These are phyloP conservation scores for Uloborus plumipes DNA, from an alignment of 2,888 invertebrate genomes.

Conservation along the genomic window DNA sequence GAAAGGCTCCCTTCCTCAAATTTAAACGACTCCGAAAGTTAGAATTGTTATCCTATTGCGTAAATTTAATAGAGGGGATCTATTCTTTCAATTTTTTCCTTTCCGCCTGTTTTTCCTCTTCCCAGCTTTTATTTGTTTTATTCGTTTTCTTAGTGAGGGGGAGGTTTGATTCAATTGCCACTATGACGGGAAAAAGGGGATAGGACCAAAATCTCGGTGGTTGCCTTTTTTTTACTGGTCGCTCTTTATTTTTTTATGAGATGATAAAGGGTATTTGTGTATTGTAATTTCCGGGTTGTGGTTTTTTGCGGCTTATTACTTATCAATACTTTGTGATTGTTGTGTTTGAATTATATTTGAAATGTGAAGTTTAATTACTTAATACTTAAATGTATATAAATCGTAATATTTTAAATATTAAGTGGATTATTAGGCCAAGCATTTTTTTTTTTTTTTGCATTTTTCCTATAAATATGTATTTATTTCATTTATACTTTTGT, in stretches of 20 bases:
- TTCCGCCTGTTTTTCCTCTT: slow-evolving; percentile 2
- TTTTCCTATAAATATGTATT: no score
- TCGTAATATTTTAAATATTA: no score
- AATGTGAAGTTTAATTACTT: no score
- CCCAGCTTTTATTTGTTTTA: slow-evolving; percentile 50
- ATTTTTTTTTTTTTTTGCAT: no score
- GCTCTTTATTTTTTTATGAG: not conserved
- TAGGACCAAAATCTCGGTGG: slow-evolving; percentile 49
- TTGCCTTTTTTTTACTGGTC: slow-evolving; percentile 19
- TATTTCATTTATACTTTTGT: no score
- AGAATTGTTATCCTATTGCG: slow-evolving; percentile 57
- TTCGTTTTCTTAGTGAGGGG: slow-evolving; percentile 35
- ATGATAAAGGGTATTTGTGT: no score
- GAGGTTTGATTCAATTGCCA: slow-evolving; percentile 54
- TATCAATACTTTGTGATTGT: no score
- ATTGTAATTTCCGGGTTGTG: no score
- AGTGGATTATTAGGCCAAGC: no score
- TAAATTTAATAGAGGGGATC: slow-evolving; percentile 61
- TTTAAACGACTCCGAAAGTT: slow-evolving; percentile 55
- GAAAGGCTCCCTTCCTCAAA: slow-evolving; percentile 56
- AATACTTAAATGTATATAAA: no score
- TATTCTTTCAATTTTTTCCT: slow-evolving; percentile 40
- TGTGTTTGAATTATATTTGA: no score
- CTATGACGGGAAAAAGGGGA: slow-evolving; percentile 41
- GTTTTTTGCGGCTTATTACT: no score